Base-by-base conservation (phyloP, 1,140 invertebrate genomes). In the Ceratitis capitata region DNA sequence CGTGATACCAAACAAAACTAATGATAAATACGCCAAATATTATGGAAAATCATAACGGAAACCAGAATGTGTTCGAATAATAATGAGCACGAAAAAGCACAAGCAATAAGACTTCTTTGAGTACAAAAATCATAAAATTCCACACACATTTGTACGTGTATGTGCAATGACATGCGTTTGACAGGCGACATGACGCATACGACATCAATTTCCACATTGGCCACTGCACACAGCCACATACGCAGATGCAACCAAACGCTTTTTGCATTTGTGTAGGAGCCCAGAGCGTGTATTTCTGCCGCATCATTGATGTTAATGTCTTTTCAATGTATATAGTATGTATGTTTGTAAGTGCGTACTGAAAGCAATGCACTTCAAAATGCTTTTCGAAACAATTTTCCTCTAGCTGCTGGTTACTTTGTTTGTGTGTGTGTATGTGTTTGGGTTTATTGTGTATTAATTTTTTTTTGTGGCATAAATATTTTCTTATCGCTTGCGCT, bases 121-220 rank as follows among this genome's bases (percentile, higher is more conserved):
- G 26, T 45, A 23, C n/a, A 78, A 42, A 78, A 78, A 45, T 14
- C 35, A 45, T 26, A 78, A 78, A 78, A 78, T 78, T 26, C 39
- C 26, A 64, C 32, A 35, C 2, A 78, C n/a, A 56, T 23, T n/a
- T 56, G 51, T 19, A 56, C 29, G 14, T 64, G 51, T n/a, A n/a
- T 26, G 56, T 61, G 69, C 69, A 26, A 47, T 78, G 69, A 78
- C 39, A 39, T 45, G 42, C 69, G 69, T 47, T 78, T 78, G 69
- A 78, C 69, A 78, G 69, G 69, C 69, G 69, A 78, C 69, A 78
- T 78, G 69, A 78, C 69, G 69, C 69, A 78, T 78, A 78, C 69
- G 9, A 78, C 69, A 23, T 23, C 39, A 16, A 12, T 26, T n/a
- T 23, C n/a, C n/a, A n/a, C 19, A 78, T 39, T 45, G 32, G 69